Percentiles rank a stretch among this genome's conserved stretches.
Conservation (phyloP, 2,113 vertebrate genomes). For the Glaucidium brasilianum region DNA sequence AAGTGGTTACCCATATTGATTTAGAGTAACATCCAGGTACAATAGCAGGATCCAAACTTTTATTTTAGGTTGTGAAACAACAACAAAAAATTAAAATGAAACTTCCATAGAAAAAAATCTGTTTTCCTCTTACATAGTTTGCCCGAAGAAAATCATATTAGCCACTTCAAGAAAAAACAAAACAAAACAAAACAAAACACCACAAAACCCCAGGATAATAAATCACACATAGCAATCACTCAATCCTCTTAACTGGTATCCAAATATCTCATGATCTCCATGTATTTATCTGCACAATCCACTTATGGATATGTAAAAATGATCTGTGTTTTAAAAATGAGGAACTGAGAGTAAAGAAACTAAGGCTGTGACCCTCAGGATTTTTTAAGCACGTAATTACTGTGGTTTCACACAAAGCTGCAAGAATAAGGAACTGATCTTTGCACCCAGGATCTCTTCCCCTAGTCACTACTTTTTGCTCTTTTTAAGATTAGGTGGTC, state of each 20-base stretch:
- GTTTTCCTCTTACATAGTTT: neutral
- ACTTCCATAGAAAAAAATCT: neutral
- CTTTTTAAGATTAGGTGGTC: neutral
- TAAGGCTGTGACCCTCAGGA: neutral
- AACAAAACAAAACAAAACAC: accelerated
- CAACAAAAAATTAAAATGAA: neutral
- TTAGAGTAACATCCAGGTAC: neutral
- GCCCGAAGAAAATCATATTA: neutral
- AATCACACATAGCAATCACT: neutral
- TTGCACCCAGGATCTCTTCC: neutral
- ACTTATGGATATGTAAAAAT: neutral
- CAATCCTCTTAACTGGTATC: neutral
- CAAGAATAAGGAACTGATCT: neutral
- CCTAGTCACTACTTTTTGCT: neutral
- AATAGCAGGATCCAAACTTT: neutral
- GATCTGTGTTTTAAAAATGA: neutral
- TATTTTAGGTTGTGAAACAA: neutral
- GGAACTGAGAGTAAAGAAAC: neutral
- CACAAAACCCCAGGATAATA: neutral
- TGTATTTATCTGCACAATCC: neutral
- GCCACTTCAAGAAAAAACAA: neutral
- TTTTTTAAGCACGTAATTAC: neutral
- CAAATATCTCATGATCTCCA: neutral
- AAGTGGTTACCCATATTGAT: neutral
- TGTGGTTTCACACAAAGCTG: neutral